Evolutionary conservation across 2,797 vertebrate genomes (phyloP).

Genomic region (Acridotheres tristis): DNA sequence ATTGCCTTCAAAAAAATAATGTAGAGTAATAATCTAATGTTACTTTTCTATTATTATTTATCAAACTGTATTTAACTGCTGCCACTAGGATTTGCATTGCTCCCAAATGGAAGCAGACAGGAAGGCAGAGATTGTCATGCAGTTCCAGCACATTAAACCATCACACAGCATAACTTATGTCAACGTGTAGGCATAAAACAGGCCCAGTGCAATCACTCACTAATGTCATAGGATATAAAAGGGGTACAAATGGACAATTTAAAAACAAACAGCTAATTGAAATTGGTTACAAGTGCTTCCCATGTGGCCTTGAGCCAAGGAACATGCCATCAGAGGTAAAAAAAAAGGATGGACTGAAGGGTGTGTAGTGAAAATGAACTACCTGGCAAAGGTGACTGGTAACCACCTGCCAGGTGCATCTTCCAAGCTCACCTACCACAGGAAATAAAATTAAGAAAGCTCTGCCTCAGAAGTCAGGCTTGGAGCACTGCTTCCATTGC

Average conservation of each 20-base stretch:
- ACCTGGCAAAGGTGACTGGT: background rate
- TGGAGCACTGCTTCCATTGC: rapidly evolving
- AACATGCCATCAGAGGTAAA: background rate
- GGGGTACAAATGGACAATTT: constrained; percentile 46
- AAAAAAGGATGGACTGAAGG: background rate
- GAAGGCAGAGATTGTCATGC: constrained; percentile 2
- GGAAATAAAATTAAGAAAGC: background rate
- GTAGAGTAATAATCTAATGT: constrained; percentile 37
- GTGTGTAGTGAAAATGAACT: background rate
- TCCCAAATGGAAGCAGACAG: constrained; percentile 47
- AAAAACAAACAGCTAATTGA: constrained; percentile 63
- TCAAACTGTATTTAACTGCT: constrained; percentile 69
- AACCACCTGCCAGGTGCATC: background rate
- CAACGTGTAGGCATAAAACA: constrained; percentile 21
- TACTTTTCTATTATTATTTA: constrained; percentile 70
- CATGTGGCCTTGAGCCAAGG: background rate
- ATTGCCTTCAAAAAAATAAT: constrained; percentile 46
- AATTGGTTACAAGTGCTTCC: constrained; percentile 42
- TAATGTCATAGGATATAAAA: constrained; percentile 52
- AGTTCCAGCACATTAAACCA: constrained; percentile 54
- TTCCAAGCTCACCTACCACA: background rate
- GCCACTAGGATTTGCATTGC: constrained; percentile 21
- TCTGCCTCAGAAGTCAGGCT: background rate
- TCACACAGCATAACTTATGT: constrained; percentile 33
- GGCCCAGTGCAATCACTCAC: constrained; percentile 30